Percentiles rank a stretch among this genome's conserved stretches.
Conservation (phyloP, 2,113 vertebrate species). For the Cheilinus undulatus region DNA sequence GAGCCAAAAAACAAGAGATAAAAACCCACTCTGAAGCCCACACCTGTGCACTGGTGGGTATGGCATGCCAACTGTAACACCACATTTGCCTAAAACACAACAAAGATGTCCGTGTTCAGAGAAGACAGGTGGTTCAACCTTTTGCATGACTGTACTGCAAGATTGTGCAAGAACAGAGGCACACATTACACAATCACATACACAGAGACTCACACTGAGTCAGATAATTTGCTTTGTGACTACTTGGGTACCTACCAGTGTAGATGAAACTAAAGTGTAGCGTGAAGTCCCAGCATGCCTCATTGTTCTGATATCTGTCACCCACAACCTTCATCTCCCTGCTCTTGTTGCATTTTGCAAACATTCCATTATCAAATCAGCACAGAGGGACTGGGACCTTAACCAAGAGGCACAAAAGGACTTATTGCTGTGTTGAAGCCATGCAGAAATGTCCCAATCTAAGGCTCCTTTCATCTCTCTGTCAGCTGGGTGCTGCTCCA, state of each 20-base stretch:
- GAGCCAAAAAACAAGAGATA: conserved; percentile 60
- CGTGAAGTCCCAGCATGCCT: conserved; percentile 53
- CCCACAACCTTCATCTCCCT: conserved; percentile 46
- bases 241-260: conserved; percentile 33
- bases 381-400: conserved; percentile 26
- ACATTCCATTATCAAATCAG: conserved; percentile 58
- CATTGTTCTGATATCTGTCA: conserved; percentile 56
- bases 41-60: conserved; percentile 66
- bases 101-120: conserved; percentile 45
- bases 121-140: conserved; percentile 59
- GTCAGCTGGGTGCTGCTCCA: conserved; percentile 67
- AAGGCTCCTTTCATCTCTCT: conserved; percentile 64
- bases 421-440: conserved; percentile 53
- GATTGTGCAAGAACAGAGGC: conserved; percentile 3
- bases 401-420: conserved; percentile 59
- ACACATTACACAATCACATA: conserved; percentile 3
- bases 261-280: conserved; percentile 42
- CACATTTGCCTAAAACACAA: conserved; percentile 29
- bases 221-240: conserved; percentile 60
- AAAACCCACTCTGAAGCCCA: conserved; percentile 42
- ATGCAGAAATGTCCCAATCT: conserved; percentile 56
- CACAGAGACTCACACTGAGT: conserved; percentile 6
- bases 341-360: conserved; percentile 59
- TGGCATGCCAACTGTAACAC: conserved; percentile 46
- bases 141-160: conserved; percentile 15